These are phyloP conservation scores for Andrena dorsata DNA, from an alignment of 2,888 invertebrate genomes.

Conservation along the genomic window DNA sequence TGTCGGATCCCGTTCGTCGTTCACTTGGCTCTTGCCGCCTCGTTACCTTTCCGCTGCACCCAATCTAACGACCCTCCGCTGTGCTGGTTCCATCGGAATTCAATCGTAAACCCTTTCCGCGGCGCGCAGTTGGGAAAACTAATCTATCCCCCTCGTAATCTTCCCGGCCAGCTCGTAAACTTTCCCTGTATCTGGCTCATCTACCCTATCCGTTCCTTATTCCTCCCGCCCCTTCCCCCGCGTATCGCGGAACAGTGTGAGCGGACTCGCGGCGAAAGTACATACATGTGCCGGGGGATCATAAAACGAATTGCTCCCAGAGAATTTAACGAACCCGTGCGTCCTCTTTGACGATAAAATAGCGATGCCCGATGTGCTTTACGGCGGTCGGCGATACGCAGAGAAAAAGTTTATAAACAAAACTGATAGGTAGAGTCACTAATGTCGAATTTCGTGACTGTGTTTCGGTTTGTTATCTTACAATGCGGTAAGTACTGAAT, in stretches of 20 bases:
- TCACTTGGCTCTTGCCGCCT: conserved; percentile 3
- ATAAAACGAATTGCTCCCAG: background rate
- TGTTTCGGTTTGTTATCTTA: no score
- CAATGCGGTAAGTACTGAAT: no score
- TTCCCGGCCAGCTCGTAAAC: conserved; percentile 20
- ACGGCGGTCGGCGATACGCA: no score
- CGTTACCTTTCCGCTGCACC: conserved; percentile 18
- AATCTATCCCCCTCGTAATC: conserved; percentile 31
- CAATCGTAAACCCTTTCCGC: background rate
- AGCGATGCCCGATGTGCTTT: no score
- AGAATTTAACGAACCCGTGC: no score
- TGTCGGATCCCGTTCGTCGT: background rate
- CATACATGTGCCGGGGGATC: background rate
- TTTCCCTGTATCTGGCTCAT: conserved; percentile 10
- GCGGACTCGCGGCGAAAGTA: background rate
- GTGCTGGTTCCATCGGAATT: conserved; percentile 15
- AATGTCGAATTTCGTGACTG: no score
- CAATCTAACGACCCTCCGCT: conserved; percentile 5
- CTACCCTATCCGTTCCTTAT: conserved; percentile 5
- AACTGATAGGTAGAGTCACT: no score
- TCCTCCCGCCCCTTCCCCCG: background rate
- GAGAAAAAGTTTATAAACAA: no score
- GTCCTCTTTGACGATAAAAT: no score
- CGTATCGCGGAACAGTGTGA: background rate
- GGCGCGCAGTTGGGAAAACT: background rate